Evolutionary conservation across 1,140 invertebrate genomes (phyloP).

Genomic region (Drosophila quadrilineata): DNA sequence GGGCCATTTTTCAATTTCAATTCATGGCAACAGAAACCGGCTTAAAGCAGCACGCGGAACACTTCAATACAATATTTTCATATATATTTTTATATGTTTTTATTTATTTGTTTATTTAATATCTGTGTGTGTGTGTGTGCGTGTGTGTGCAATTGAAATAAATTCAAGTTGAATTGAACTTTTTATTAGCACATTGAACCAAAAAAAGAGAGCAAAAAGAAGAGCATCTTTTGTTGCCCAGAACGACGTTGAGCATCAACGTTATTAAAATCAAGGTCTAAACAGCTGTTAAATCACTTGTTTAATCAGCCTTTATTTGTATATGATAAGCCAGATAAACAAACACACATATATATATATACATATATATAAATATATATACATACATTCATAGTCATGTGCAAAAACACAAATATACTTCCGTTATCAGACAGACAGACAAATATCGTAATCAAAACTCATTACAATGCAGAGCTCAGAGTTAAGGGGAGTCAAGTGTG

Average conservation of each 20-base stretch:
- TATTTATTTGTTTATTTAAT: not conserved
- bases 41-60: slow-evolving; percentile 33
- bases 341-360: not conserved
- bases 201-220: no score
- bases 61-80: slow-evolving; percentile 30
- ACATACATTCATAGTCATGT: not conserved
- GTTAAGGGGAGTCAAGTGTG: not conserved
- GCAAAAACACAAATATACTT: slow-evolving; percentile 26
- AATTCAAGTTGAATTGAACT: slow-evolving; percentile 76
- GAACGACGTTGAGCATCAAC: not conserved
- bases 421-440: slow-evolving; percentile 29
- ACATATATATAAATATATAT: not conserved
- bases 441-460: slow-evolving; percentile 35
- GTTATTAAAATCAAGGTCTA: slow-evolving; percentile 8
- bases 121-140: slow-evolving; percentile 6
- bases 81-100: slow-evolving; percentile 14
- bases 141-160: slow-evolving; percentile 69
- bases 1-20: not conserved
- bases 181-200: slow-evolving; percentile 77
- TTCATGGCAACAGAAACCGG: slow-evolving; percentile 16
- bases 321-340: slow-evolving; percentile 27
- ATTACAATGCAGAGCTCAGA: slow-evolving; percentile 18
- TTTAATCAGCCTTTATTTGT: slow-evolving; percentile 40
- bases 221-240: slow-evolving; percentile 1
- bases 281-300: slow-evolving; percentile 44